These are phyloP conservation scores for Sus scrofa DNA, from an alignment of 2,113 vertebrate genomes.

Conservation along the genomic window T2T-Sscrofa CM000813.6:26143001-26143500, in stretches of 20 bases:
- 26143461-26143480: neutral
- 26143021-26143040: conserved; percentile 8
- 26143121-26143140: neutral
- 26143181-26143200: conserved; percentile 61
- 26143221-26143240: conserved; percentile 66
- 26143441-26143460: neutral
- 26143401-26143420: neutral
- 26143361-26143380: neutral
- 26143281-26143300: conserved; percentile 64
- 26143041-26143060: neutral
- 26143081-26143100: neutral
- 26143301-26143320: conserved; percentile 41
- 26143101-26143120: neutral
- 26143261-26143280: conserved; percentile 53
- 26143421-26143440: neutral
- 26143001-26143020: neutral
- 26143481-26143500: neutral
- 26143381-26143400: neutral
- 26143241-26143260: conserved; percentile 70
- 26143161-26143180: conserved; percentile 34
- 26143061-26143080: neutral
- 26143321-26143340: neutral
- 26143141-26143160: conserved; percentile 55
- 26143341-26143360: conserved; percentile 39
- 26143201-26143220: neutral